phyloP scores from a whole-genome alignment of 2,888 invertebrate genomes.

The Eristalis arbustorum region DNA sequence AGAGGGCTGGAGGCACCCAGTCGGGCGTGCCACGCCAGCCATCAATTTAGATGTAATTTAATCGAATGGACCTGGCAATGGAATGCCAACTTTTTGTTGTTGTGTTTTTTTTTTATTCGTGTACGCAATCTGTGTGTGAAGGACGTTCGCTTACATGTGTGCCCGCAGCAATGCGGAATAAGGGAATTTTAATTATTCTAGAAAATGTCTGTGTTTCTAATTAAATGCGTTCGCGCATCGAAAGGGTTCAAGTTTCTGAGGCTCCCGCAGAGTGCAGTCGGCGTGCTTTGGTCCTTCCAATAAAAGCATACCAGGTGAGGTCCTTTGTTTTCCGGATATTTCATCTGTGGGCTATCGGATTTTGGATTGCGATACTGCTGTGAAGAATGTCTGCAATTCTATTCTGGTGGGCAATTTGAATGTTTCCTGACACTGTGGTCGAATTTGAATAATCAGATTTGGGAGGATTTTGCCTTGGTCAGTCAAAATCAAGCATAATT shows the following conservation, averaged over 20 bases:
- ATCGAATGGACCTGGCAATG: constrained; percentile 52
- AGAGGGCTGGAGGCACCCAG: background rate
- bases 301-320: background rate
- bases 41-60: constrained; percentile 61
- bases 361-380: background rate
- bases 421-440: background rate
- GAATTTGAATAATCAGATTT: background rate
- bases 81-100: constrained; percentile 23
- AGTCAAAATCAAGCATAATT: no score
- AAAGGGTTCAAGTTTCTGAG: constrained; percentile 12
- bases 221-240: constrained; percentile 37
- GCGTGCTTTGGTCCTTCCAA: background rate
- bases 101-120: background rate
- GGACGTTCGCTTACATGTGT: background rate
- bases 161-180: constrained; percentile 23
- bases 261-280: background rate
- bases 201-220: constrained; percentile 47
- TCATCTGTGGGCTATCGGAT: background rate
- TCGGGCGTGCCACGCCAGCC: background rate
- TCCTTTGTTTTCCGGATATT: background rate
- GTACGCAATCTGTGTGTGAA: background rate
- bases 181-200: constrained; percentile 62
- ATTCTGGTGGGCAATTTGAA: background rate
- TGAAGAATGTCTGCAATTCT: background rate
- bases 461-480: no score